Percentiles rank a stretch among this genome's conserved stretches.
These are phyloP conservation scores for Rallus limicola DNA, from an alignment of 2,113 vertebrate species.

Conservation along the genomic window DNA sequence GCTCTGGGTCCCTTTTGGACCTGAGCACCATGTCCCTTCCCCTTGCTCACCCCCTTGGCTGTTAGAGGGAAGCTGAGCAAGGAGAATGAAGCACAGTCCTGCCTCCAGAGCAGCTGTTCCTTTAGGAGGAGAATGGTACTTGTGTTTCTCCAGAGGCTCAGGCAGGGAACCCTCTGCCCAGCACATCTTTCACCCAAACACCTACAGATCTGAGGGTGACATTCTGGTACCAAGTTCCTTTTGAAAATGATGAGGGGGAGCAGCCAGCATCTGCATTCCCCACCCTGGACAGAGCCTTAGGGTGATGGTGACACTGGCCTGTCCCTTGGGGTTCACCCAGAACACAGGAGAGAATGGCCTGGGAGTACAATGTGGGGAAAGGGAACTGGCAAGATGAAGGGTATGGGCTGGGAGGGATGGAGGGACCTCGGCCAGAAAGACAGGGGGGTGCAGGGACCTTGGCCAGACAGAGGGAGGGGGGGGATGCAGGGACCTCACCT, in stretches of 20 bases:
- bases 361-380: neutral
- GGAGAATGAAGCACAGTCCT: neutral
- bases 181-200: neutral
- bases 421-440: neutral
- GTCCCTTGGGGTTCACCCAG: neutral
- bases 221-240: fast-evolving
- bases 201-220: neutral
- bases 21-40: neutral
- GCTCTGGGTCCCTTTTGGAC: neutral
- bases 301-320: neutral
- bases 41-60: neutral
- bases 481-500: neutral
- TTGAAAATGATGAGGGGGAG: neutral
- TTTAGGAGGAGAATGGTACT: neutral
- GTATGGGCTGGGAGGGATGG: neutral
- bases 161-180: neutral
- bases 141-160: neutral
- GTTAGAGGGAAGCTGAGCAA: neutral
- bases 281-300: neutral
- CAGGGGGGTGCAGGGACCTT: no score
- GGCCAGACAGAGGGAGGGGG: no score
- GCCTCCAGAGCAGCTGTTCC: no score
- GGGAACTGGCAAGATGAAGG: neutral
- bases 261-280: neutral
- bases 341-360: neutral